These are phyloP conservation scores for Scrobipalpa costella DNA, from an alignment of 2,888 invertebrate genomes.

Conservation along the genomic window DNA sequence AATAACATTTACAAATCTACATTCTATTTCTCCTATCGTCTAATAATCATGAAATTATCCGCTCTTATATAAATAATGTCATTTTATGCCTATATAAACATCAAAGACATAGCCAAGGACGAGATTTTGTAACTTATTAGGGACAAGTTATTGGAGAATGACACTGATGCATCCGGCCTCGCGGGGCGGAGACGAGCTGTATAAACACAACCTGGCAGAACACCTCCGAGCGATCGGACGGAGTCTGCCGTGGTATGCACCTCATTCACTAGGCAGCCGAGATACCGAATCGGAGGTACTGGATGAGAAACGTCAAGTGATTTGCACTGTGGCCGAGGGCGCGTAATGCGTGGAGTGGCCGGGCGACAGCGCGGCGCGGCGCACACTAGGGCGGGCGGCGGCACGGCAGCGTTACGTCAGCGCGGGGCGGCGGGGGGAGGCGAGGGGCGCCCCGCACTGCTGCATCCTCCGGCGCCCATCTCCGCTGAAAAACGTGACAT, in stretches of 20 bases:
- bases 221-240: conserved; percentile 44
- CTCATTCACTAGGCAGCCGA: conserved; percentile 68
- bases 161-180: conserved; percentile 69
- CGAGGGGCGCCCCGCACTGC: conserved; percentile 66
- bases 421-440: conserved; percentile 49
- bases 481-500: conserved; percentile 72
- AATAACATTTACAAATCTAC: background rate
- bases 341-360: conserved; percentile 63
- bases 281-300: conserved; percentile 60
- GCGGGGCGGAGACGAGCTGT: conserved; percentile 63
- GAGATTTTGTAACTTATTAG: conserved; percentile 63
- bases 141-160: conserved; percentile 67
- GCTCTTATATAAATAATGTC: background rate
- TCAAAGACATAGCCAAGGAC: conserved; percentile 35
- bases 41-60: no score
- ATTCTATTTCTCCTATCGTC: background rate
- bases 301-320: conserved; percentile 73
- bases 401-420: conserved; percentile 79
- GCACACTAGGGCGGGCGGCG: conserved; percentile 77
- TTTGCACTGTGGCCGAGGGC: conserved; percentile 70
- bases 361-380: conserved; percentile 75
- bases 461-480: conserved; percentile 74
- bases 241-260: conserved; percentile 63
- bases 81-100: background rate
- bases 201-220: conserved; percentile 39